Conservation (phyloP, 2,113 vertebrate species). For the Setophaga kirtlandii region DNA sequence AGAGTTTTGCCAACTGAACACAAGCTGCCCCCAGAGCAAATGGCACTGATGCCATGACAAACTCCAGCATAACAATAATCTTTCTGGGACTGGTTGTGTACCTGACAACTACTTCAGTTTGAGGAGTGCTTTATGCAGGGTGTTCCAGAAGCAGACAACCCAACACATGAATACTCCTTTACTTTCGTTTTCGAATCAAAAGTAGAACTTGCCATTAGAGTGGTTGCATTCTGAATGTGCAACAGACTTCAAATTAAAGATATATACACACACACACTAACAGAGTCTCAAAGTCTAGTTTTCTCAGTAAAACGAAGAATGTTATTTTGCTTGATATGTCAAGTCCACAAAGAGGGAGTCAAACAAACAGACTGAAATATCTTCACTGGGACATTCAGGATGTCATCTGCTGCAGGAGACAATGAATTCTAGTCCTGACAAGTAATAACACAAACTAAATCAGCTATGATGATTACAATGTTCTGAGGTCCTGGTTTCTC, state of each 20-base stretch:
- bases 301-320: background rate
- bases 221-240: background rate
- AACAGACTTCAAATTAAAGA: background rate
- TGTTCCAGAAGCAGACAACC: background rate
- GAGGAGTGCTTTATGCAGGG: rapidly evolving
- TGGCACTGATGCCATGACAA: background rate
- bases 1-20: background rate
- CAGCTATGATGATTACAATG: background rate
- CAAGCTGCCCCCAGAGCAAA: background rate
- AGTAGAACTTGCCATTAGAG: background rate
- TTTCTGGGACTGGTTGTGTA: background rate
- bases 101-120: background rate
- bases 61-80: background rate
- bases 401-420: background rate
- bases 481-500: background rate
- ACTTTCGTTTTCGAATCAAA: background rate
- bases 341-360: background rate
- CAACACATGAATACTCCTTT: background rate
- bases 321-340: background rate
- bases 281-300: background rate
- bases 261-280: background rate
- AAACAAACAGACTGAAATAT: background rate
- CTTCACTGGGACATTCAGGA: background rate
- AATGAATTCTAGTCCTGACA: background rate
- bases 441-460: background rate